These are phyloP conservation scores for Conus canariensis DNA, from an alignment of 2,888 invertebrate genomes.

Conservation along the genomic window DNA sequence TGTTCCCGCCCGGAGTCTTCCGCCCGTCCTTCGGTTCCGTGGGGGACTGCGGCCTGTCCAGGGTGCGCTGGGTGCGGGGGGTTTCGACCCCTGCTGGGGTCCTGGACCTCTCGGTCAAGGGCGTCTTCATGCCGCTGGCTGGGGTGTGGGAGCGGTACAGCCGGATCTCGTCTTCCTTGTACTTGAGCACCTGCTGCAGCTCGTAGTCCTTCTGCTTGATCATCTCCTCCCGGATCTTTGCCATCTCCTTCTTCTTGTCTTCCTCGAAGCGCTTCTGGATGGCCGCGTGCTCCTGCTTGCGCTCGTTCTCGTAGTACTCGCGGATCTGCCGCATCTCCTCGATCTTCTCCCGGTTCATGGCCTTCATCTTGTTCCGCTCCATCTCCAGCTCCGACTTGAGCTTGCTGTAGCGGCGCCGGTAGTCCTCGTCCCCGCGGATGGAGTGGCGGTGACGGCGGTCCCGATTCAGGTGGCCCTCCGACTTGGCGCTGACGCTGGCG, in stretches of 20 bases:
- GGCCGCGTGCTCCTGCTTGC: slow-evolving; percentile 60
- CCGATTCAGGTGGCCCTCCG: slow-evolving; percentile 59
- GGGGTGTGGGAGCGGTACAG: slow-evolving; percentile 45
- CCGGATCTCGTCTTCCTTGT: slow-evolving; percentile 70
- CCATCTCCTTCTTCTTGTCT: slow-evolving; percentile 65
- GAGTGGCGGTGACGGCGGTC: slow-evolving; percentile 46
- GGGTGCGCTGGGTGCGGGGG: background rate
- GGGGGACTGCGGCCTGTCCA: slow-evolving; percentile 16
- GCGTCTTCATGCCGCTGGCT: slow-evolving; percentile 23
- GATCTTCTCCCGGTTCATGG: slow-evolving; percentile 67
- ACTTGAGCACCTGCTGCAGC: slow-evolving; percentile 69
- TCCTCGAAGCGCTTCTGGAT: slow-evolving; percentile 59
- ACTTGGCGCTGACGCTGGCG: slow-evolving; percentile 61
- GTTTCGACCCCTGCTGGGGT: slow-evolving; percentile 8
- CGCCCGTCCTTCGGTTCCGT: background rate
- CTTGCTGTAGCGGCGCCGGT: slow-evolving; percentile 51
- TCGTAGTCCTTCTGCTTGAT: slow-evolving; percentile 71
- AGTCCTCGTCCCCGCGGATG: slow-evolving; percentile 26
- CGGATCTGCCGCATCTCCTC: slow-evolving; percentile 65
- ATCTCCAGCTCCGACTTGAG: slow-evolving; percentile 69
- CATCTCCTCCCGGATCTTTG: slow-evolving; percentile 63
- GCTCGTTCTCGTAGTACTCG: slow-evolving; percentile 66
- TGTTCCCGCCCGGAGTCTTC: background rate
- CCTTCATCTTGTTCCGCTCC: slow-evolving; percentile 61
- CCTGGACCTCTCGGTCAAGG: slow-evolving; percentile 26